Base-by-base conservation (phyloP, 2,113 vertebrate species). In the Hippocampus comes region DNA sequence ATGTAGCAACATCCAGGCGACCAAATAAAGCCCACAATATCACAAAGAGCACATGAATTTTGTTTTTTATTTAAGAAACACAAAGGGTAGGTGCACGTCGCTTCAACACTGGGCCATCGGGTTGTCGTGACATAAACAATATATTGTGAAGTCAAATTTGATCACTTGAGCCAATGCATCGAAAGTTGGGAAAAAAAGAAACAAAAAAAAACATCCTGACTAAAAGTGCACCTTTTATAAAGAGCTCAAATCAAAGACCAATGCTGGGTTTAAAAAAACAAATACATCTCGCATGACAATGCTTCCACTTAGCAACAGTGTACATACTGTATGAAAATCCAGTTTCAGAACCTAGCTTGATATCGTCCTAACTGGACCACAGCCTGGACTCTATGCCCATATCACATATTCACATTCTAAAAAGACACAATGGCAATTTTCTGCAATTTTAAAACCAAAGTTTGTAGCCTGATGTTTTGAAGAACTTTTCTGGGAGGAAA, bases 51-150 rank as follows among this genome's bases (percentile, higher is more conserved):
- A 89, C 88, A 90, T 88, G 86, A 90, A 89, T 89, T 89, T 88
- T 76, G 72, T 87, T 87, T 34, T 92, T 92, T 92, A 91, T 87
- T 91, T 87, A 90, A 85, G 90, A 90, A 92, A 91, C 84, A 89
- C 67, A 71, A 71, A 75, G 79, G 82, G 76, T 55, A 67, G 60
- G 73, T 74, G 71, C 59, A 75, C 57, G 49, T 84, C 51, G 61
- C 79, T 84, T 68, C 69, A 80, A 86, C 77, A 76, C 27, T 77
- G 78, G 78, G 79, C 84, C 82, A 67, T 81, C 59, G 75, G 75
- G 48, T 76, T 20, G 1, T 77, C 59, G 74, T 60, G 72, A 84
- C 84, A 41, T 55, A 64, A 80, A 84, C 76, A 79, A 61, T 65
- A 38, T 38, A 6, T 38, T 38, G 34, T 38, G 34, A 38, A 38